phyloP scores from a whole-genome alignment of 2,113 vertebrate species.

The Hemiprocne comata region DNA sequence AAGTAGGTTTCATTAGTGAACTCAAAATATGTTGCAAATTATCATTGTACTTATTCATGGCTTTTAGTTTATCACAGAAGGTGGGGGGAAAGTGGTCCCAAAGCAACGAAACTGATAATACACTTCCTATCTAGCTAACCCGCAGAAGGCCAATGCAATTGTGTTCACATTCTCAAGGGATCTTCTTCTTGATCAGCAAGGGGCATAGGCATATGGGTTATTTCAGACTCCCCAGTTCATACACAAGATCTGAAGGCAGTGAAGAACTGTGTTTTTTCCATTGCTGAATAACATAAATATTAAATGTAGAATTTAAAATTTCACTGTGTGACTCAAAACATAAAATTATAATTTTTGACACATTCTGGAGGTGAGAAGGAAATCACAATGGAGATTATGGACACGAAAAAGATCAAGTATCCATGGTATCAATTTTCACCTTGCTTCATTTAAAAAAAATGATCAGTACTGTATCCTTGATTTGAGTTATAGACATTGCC shows the following conservation, averaged over 20 bases:
- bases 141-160: not conserved
- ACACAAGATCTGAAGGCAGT: not conserved
- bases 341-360: not conserved
- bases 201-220: not conserved
- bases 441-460: not conserved
- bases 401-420: not conserved
- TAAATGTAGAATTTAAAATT: not conserved
- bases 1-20: not conserved
- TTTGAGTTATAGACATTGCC: not conserved
- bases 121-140: not conserved
- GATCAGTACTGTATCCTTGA: not conserved
- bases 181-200: not conserved
- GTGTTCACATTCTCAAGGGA: not conserved
- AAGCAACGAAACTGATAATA: not conserved
- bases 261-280: not conserved
- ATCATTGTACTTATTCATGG: not conserved
- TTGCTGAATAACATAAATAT: not conserved
- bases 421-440: not conserved
- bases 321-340: not conserved
- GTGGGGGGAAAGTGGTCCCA: not conserved
- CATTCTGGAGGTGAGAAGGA: not conserved
- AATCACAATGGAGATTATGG: not conserved
- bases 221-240: not conserved
- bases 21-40: not conserved
- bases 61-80: not conserved